These are phyloP conservation scores for Scaptomyza flava DNA, from an alignment of 2,888 invertebrate genomes.

Conservation along the genomic window DNA sequence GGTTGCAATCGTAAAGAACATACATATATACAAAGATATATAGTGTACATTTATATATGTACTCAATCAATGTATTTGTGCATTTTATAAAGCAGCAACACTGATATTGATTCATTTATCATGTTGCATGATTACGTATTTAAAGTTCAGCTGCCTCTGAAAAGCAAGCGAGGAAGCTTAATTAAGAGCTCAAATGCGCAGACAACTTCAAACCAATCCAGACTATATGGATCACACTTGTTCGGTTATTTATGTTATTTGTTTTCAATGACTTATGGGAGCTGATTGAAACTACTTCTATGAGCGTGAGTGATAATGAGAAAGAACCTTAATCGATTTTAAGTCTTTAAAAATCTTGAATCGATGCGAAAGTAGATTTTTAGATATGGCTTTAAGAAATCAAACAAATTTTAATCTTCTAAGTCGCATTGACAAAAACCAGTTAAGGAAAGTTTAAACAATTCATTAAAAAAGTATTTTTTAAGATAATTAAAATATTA, in stretches of 20 bases:
- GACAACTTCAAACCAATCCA: neutral
- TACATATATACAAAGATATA: too few relatives aligned
- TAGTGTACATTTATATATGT: neutral
- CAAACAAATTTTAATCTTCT: too few relatives aligned
- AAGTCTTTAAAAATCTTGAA: too few relatives aligned
- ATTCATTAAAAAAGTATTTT: too few relatives aligned
- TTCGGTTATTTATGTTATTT: constrained; percentile 1
- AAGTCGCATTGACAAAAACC: too few relatives aligned
- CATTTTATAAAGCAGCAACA: too few relatives aligned
- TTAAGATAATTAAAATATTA: too few relatives aligned
- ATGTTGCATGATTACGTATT: constrained; percentile 10
- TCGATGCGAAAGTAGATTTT: too few relatives aligned
- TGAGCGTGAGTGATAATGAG: neutral
- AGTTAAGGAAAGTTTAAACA: too few relatives aligned
- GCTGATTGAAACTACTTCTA: neutral
- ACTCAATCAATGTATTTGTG: too few relatives aligned
- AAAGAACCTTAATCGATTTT: neutral
- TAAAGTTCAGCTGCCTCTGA: neutral
- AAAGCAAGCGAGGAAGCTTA: neutral
- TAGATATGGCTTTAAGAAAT: too few relatives aligned
- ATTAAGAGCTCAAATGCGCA: neutral
- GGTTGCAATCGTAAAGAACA: neutral
- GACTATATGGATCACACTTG: neutral
- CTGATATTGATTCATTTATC: constrained; percentile 18
- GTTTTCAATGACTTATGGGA: constrained; percentile 1